Evolutionary conservation across 2,888 invertebrate genomes (phyloP).

Genomic region (Pammene fasciana): DNA sequence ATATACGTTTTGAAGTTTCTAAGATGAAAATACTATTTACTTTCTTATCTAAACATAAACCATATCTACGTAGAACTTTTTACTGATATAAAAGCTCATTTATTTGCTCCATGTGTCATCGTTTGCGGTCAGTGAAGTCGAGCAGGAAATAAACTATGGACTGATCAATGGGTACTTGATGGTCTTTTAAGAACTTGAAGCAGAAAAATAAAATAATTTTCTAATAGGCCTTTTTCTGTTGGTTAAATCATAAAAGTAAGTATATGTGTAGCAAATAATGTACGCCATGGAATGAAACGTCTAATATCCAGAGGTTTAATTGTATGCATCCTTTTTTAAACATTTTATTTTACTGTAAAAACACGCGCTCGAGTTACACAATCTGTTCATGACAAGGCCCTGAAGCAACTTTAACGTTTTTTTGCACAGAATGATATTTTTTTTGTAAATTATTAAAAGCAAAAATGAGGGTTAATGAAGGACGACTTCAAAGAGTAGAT

Average conservation of each 20-base stretch:
- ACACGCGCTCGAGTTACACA: not conserved
- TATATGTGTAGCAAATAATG: not conserved
- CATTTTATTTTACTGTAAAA: not conserved
- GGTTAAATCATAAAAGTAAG: not conserved
- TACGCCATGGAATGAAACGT: not conserved
- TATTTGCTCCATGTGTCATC: constrained; percentile 26
- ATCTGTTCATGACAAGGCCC: constrained; percentile 17
- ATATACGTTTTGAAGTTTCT: too few relatives aligned
- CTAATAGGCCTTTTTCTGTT: too few relatives aligned
- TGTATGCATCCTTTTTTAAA: not conserved
- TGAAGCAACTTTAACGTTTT: not conserved
- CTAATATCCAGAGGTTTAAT: not conserved
- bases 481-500: not conserved
- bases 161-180: constrained; percentile 21
- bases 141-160: constrained; percentile 29
- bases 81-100: constrained; percentile 31
- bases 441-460: not conserved
- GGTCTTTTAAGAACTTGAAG: not conserved
- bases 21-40: too few relatives aligned
- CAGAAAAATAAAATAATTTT: too few relatives aligned
- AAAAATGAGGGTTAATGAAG: not conserved
- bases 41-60: constrained; percentile 15
- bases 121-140: constrained; percentile 14
- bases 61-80: constrained; percentile 20
- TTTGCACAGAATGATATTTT: not conserved